Conservation (phyloP, 2,797 vertebrate genomes). For the Xenentodon cancila region DNA sequence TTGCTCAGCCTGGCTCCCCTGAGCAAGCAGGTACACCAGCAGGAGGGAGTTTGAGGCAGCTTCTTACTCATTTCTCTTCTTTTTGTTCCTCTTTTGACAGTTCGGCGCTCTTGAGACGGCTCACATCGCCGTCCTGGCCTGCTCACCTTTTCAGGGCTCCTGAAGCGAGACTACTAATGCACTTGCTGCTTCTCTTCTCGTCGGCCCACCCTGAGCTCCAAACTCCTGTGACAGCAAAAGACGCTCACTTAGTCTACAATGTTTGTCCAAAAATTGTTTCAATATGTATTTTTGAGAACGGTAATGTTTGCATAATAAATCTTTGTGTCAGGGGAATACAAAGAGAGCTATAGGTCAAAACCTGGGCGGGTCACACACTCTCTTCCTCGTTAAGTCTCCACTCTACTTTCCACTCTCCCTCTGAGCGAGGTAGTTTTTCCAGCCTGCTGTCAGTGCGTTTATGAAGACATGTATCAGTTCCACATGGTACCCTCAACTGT, state of each 20-base stretch:
- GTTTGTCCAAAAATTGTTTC: conserved; percentile 82
- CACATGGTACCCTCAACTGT: conserved; percentile 20
- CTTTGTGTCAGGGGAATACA: conserved; percentile 80
- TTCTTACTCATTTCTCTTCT: conserved; percentile 73
- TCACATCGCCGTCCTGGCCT: conserved; percentile 54
- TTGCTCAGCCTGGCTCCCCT: conserved; percentile 49
- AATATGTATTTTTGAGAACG: conserved; percentile 85
- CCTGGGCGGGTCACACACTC: conserved; percentile 67
- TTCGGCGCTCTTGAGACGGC: conserved; percentile 59
- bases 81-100: conserved; percentile 76
- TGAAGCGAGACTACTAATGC: conserved; percentile 79
- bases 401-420: conserved; percentile 64
- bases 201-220: conserved; percentile 59
- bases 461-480: conserved; percentile 55
- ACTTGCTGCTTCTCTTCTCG: conserved; percentile 46
- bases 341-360: conserved; percentile 73
- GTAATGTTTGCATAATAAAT: conserved; percentile 84
- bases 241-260: conserved; percentile 76
- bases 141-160: conserved; percentile 71
- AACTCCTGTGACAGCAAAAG: conserved; percentile 72
- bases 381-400: conserved; percentile 36
- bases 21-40: conserved; percentile 58
- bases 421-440: conserved; percentile 71
- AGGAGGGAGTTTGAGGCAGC: conserved; percentile 63
- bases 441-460: conserved; percentile 65